These are phyloP conservation scores for Pitangus sulphuratus DNA, from an alignment of 2,797 vertebrate genomes.

Conservation along the genomic window DNA sequence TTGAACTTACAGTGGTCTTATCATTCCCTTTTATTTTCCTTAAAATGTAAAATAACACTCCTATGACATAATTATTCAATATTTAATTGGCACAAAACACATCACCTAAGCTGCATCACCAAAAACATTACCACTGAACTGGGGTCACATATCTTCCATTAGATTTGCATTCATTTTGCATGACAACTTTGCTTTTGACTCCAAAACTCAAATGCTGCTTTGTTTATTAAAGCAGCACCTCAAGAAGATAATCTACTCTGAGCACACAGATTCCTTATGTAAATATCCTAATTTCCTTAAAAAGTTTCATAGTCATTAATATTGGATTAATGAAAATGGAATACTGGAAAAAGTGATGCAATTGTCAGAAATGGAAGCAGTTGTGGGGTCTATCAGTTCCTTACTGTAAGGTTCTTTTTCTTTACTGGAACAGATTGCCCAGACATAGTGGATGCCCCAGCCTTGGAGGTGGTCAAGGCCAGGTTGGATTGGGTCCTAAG, in stretches of 20 bases:
- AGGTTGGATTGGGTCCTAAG: background rate
- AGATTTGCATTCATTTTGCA: background rate
- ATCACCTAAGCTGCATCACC: background rate
- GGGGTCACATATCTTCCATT: background rate
- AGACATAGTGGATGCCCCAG: background rate
- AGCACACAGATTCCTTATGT: background rate
- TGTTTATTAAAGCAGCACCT: background rate
- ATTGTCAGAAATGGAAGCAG: background rate
- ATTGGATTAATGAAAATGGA: background rate
- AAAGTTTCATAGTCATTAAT: background rate
- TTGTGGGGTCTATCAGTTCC: background rate
- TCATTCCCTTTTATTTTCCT: background rate
- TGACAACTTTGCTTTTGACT: background rate
- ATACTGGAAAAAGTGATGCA: background rate
- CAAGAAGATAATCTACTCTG: background rate
- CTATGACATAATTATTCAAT: background rate
- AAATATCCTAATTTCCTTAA: background rate
- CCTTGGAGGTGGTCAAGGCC: background rate
- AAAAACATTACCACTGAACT: background rate
- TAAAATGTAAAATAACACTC: background rate
- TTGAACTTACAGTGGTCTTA: background rate
- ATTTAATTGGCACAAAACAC: background rate
- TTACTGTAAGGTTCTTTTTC: background rate
- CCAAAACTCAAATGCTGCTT: background rate
- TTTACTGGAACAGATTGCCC: rapidly evolving